phyloP scores from a whole-genome alignment of 2,113 vertebrate genomes.

The Lagopus leucura region DNA sequence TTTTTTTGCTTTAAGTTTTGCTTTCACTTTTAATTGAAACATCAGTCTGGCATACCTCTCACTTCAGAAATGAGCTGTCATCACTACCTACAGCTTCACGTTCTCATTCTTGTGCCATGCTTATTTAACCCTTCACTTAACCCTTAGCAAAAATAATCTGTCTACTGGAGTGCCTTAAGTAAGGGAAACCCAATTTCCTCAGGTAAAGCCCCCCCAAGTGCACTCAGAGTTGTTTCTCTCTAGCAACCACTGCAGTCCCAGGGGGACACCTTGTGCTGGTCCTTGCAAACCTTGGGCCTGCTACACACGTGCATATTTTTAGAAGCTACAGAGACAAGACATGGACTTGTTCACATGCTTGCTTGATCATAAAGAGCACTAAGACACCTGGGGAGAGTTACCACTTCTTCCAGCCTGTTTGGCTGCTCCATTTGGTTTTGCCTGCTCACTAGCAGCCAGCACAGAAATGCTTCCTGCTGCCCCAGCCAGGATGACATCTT shows the following conservation, averaged over 20 bases:
- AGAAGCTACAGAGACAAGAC: too few species aligned
- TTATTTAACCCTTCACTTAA: not conserved
- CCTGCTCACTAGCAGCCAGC: not conserved
- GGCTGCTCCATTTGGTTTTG: not conserved
- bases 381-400: not conserved
- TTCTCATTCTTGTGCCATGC: not conserved
- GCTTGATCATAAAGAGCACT: not conserved
- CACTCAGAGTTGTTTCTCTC: not conserved
- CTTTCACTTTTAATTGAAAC: not conserved
- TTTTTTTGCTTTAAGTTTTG: not conserved
- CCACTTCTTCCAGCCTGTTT: rapidly evolving
- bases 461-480: not conserved
- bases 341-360: not conserved
- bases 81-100: not conserved
- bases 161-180: not conserved
- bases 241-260: not conserved
- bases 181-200: not conserved
- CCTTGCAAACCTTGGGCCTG: not conserved
- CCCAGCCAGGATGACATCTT: not conserved
- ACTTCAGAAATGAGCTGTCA: not conserved
- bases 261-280: not conserved
- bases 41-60: not conserved
- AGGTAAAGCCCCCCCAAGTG: too few species aligned
- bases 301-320: not conserved
- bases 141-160: not conserved